A percentile compares a stretch with the other conserved stretches of the same genome.
Conservation (phyloP, 2,797 vertebrate genomes). For the Megalops cyprinoides region DNA sequence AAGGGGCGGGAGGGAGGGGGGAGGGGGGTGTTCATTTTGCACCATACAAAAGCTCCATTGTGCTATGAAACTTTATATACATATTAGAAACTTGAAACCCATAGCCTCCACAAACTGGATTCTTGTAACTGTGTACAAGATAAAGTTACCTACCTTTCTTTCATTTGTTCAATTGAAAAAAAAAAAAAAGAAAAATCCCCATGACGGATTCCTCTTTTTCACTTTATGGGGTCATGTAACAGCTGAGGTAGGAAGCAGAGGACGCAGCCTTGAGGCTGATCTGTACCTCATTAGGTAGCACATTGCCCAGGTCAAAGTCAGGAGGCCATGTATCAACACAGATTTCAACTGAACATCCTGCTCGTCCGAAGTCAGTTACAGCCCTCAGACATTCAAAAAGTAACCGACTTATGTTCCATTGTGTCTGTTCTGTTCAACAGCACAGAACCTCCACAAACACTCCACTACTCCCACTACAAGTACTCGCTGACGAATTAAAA, state of each 20-base stretch:
- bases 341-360: constrained; percentile 68
- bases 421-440: neutral
- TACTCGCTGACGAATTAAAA: constrained; percentile 35
- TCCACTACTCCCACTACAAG: too few species aligned
- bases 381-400: constrained; percentile 61
- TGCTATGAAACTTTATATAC: constrained; percentile 86
- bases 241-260: constrained; percentile 66
- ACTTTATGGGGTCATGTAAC: constrained; percentile 68
- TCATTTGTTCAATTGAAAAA: too few species aligned
- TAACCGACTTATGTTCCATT: constrained; percentile 24
- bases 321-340: constrained; percentile 64
- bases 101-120: constrained; percentile 74
- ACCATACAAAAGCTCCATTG: constrained; percentile 81
- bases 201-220: constrained; percentile 64
- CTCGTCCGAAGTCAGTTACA: constrained; percentile 51
- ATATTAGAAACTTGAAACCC: constrained; percentile 85
- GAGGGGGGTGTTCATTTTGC: constrained; percentile 77
- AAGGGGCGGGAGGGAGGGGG: constrained; percentile 72
- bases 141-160: constrained; percentile 81
- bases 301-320: constrained; percentile 67
- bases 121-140: constrained; percentile 87
- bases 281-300: constrained; percentile 73
- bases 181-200: constrained; percentile 61
- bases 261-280: constrained; percentile 65
- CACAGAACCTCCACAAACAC: neutral